phyloP scores from a whole-genome alignment of 2,113 vertebrate genomes.

The Engystomops pustulosus region DNA sequence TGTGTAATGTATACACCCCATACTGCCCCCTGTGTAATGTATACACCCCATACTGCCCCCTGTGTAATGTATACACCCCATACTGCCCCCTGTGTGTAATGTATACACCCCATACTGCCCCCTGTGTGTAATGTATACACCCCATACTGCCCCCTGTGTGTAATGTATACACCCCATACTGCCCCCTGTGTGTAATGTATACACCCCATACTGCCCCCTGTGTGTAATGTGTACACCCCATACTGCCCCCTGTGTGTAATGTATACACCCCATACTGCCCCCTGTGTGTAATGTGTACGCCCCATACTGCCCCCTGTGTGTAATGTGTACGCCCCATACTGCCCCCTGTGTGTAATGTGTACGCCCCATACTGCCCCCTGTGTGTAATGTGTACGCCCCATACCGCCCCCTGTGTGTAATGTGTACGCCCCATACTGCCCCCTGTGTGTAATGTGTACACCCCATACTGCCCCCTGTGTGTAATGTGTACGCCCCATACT shows the following conservation, averaged over 20 bases:
- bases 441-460: background rate
- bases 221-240: background rate
- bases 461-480: background rate
- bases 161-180: too few relatives aligned
- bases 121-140: background rate
- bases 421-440: background rate
- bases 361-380: too few relatives aligned
- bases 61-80: background rate
- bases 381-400: background rate
- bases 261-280: too few relatives aligned
- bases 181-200: too few relatives aligned
- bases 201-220: background rate
- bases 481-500: background rate
- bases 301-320: background rate
- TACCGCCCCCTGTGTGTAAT: background rate
- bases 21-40: background rate
- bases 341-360: background rate
- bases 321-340: background rate
- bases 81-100: background rate
- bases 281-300: too few relatives aligned
- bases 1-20: background rate
- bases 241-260: background rate
- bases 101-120: background rate
- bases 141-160: too few relatives aligned
- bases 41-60: background rate